Evolutionary conservation across 2,113 vertebrate genomes (phyloP).

Genomic region (Saiga tatarica): DNA sequence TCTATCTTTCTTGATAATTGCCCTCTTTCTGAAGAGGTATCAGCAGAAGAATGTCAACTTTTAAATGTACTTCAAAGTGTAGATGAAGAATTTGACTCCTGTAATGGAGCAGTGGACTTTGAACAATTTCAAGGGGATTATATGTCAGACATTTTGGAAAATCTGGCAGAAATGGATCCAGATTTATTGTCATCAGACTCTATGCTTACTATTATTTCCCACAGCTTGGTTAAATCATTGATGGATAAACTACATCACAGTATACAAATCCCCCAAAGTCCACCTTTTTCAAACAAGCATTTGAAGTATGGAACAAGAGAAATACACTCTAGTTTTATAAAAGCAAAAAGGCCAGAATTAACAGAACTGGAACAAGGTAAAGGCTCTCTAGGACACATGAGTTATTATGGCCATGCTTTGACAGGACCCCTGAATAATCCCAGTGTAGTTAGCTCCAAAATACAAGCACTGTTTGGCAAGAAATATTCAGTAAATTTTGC

Average conservation of each 20-base stretch:
- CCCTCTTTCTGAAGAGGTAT: neutral
- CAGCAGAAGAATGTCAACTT: conserved; percentile 44
- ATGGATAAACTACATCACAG: conserved; percentile 63
- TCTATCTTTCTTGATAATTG: neutral
- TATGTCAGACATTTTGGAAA: conserved; percentile 42
- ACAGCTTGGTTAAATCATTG: conserved; percentile 70
- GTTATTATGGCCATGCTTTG: neutral
- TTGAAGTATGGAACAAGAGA: neutral
- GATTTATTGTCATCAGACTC: conserved; percentile 56
- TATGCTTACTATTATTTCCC: conserved; percentile 60
- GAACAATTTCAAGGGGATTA: conserved; percentile 54
- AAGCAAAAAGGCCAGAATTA: neutral
- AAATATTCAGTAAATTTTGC: neutral
- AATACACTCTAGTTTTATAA: neutral
- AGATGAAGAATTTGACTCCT: neutral
- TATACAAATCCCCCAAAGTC: neutral
- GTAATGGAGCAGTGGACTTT: neutral
- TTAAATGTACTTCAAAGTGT: conserved; percentile 35
- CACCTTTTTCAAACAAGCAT: neutral
- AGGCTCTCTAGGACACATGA: neutral
- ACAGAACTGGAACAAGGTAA: neutral
- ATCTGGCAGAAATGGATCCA: conserved; percentile 51
- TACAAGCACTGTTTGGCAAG: conserved; percentile 17
- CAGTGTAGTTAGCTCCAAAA: neutral
- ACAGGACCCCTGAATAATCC: neutral